Conservation (phyloP, 2,888 invertebrate genomes). For the Temnothorax rugatulus region DNA sequence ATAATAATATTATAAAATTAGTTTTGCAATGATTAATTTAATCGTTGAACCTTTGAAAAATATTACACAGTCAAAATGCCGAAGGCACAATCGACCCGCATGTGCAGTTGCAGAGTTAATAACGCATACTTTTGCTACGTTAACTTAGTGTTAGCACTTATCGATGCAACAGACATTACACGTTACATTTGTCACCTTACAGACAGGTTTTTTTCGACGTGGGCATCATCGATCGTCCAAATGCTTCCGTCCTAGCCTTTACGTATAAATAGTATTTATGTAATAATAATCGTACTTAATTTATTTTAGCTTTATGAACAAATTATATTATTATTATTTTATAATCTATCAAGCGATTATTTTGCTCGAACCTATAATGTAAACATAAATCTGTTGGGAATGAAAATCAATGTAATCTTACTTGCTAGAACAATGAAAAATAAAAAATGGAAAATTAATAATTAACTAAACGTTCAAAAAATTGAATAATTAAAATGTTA, state of each 20-base stretch:
- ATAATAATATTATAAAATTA: no score
- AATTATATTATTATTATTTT: conserved; percentile 60
- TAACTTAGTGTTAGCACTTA: not conserved
- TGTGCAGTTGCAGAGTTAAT: not conserved
- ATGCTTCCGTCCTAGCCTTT: conserved; percentile 73
- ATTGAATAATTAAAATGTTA: no score
- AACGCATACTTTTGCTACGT: not conserved
- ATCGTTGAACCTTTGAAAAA: no score
- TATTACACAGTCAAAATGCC: no score
- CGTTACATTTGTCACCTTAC: not conserved
- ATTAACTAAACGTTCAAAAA: not conserved
- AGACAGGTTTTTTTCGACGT: not conserved
- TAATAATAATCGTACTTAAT: conserved; percentile 82
- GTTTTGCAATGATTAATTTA: no score
- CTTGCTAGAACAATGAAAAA: conserved; percentile 39
- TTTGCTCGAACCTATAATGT: not conserved
- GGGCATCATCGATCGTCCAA: conserved; percentile 60
- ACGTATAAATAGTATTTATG: conserved; percentile 66
- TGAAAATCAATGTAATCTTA: conserved; percentile 38
- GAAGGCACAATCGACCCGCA: no score
- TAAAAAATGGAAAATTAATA: not conserved
- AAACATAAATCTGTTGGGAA: conserved; percentile 21
- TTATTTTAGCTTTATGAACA: conserved; percentile 78
- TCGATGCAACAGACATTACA: not conserved
- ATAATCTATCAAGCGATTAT: conserved; percentile 50